Percentiles rank a stretch among this genome's conserved stretches.
phyloP scores from a whole-genome alignment of 2,797 vertebrate genomes.

The Pogonophryne albipinna region DNA sequence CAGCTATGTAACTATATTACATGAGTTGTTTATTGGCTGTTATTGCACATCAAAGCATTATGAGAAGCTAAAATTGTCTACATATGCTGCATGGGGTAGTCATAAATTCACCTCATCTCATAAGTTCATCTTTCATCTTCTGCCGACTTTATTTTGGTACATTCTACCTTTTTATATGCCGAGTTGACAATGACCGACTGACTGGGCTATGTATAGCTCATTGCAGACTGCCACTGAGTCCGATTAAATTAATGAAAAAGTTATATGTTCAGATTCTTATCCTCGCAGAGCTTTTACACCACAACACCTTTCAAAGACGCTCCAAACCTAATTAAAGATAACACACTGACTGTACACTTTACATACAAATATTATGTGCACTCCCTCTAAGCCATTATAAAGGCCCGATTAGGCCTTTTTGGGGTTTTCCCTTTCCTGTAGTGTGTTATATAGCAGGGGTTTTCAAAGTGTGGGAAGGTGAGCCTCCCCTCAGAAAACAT shows the following conservation, averaged over 20 bases:
- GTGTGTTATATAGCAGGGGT: too few relatives aligned
- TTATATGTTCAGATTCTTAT: conserved; percentile 16
- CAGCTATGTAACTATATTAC: background rate
- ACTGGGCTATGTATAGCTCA: conserved; percentile 53
- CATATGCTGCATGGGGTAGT: conserved; percentile 15
- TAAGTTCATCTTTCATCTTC: conserved; percentile 29
- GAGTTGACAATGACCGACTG: conserved; percentile 61
- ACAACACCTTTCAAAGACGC: background rate
- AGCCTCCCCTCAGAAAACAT: too few relatives aligned
- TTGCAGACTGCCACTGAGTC: conserved; percentile 24
- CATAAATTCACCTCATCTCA: conserved; percentile 26
- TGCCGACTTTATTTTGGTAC: conserved; percentile 54
- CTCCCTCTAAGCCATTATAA: background rate
- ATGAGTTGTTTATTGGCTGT: background rate
- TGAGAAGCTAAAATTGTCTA: conserved; percentile 27
- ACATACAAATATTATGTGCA: background rate
- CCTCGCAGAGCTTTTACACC: background rate
- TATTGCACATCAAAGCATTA: conserved; percentile 6
- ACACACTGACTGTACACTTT: background rate
- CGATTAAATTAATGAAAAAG: conserved; percentile 32
- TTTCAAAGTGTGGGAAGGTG: too few relatives aligned
- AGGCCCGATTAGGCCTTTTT: too few relatives aligned
- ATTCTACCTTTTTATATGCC: conserved; percentile 42
- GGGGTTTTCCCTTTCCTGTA: too few relatives aligned
- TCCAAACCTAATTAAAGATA: background rate